phyloP scores from a whole-genome alignment of 1,140 invertebrate genomes.

The Gonatopus flavifemur region DNA sequence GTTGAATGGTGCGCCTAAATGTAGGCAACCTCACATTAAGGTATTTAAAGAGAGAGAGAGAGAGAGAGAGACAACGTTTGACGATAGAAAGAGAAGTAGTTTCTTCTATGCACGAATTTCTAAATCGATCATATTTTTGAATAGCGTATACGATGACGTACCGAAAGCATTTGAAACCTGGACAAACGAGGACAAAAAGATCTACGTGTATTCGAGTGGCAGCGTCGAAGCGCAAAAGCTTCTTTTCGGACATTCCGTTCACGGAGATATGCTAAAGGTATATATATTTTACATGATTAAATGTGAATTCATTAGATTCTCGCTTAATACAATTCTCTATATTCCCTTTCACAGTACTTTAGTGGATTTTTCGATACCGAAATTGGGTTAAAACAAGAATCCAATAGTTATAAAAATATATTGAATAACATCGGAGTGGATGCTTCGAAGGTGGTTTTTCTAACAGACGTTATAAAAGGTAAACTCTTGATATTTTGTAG shows the following conservation, averaged over 20 bases:
- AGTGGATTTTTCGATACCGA: slow-evolving; percentile 85
- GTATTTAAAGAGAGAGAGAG: no score
- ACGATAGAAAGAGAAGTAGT: no score
- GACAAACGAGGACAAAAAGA: slow-evolving; percentile 65
- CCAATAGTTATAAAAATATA: slow-evolving; percentile 76
- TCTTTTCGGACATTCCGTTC: slow-evolving; percentile 74
- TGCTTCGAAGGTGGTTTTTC: slow-evolving; percentile 74
- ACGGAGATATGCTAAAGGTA: slow-evolving; percentile 76
- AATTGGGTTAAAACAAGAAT: slow-evolving; percentile 76
- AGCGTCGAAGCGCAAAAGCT: slow-evolving; percentile 89
- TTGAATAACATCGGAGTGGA: slow-evolving; percentile 65
- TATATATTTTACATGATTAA: neutral
- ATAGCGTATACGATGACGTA: slow-evolving; percentile 86
- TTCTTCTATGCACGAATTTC: no score
- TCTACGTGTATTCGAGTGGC: slow-evolving; percentile 92
- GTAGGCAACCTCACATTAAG: no score
- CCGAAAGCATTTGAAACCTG: slow-evolving; percentile 71
- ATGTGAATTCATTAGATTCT: neutral
- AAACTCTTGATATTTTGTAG: neutral
- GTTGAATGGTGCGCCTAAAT: no score
- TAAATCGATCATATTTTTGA: no score
- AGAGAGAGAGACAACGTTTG: no score
- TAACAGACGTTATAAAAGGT: slow-evolving; percentile 83
- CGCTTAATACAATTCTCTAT: neutral
- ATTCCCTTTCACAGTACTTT: slow-evolving; percentile 60